phyloP scores from a whole-genome alignment of 2,797 vertebrate species.

The Mormyrus proboscirostris region DNA sequence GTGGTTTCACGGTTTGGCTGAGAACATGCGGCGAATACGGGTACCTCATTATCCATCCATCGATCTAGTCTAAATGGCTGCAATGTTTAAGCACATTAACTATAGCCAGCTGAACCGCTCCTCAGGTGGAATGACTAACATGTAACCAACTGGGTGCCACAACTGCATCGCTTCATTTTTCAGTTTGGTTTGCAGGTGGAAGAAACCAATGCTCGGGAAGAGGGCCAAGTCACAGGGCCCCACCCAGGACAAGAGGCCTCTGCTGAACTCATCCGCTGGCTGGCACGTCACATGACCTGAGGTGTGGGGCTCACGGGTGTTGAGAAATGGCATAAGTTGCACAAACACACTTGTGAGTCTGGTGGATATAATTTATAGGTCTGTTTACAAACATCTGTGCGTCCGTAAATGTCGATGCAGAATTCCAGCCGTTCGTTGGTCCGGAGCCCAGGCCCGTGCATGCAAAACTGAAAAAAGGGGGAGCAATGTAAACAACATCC shows the following conservation, averaged over 20 bases:
- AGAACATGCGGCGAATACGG: neutral
- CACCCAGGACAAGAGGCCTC: neutral
- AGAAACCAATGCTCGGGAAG: neutral
- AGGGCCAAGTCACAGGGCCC: neutral
- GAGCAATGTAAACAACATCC: neutral
- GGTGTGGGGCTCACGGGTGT: slow-evolving; percentile 40
- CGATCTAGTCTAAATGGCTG: neutral
- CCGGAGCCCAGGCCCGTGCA: neutral
- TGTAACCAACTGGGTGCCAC: neutral
- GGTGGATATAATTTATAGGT: slow-evolving; percentile 52
- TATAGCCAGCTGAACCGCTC: neutral
- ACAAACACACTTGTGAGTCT: slow-evolving; percentile 38
- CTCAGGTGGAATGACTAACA: neutral
- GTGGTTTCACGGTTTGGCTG: neutral
- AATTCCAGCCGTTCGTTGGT: neutral
- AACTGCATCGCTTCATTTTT: neutral
- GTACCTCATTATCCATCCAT: neutral
- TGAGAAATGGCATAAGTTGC: slow-evolving; percentile 39
- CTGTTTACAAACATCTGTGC: slow-evolving; percentile 48
- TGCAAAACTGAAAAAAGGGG: neutral
- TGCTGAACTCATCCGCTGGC: slow-evolving; percentile 11
- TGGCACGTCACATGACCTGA: slow-evolving; percentile 54
- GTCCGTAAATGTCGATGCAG: slow-evolving; percentile 16
- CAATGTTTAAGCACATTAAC: neutral
- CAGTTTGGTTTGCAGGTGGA: neutral